A percentile compares a stretch with the other conserved stretches of the same genome.
Conservation (phyloP, 2,113 vertebrate species). For the Pholis gunnellus region DNA sequence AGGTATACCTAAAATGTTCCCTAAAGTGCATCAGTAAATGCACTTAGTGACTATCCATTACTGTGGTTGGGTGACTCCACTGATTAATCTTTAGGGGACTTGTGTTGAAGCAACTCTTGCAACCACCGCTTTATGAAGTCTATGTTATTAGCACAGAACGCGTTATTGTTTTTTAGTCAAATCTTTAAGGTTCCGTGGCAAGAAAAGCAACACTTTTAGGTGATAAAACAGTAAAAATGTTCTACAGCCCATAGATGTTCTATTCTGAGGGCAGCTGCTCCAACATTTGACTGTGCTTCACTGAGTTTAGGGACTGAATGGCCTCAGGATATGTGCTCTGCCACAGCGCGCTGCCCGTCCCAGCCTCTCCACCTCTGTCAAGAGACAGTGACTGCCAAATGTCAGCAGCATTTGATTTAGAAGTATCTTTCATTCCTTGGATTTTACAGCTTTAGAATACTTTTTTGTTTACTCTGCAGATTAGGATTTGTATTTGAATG, state of each 20-base stretch:
- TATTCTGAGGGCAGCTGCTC: conserved; percentile 47
- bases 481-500: conserved; percentile 31
- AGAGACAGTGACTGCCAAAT: conserved; percentile 51
- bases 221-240: conserved; percentile 35
- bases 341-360: conserved; percentile 18
- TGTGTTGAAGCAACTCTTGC: neutral
- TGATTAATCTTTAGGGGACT: neutral
- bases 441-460: conserved; percentile 8
- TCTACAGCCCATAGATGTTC: conserved; percentile 33
- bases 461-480: conserved; percentile 8
- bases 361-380: conserved; percentile 21
- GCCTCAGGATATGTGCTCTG: conserved; percentile 59
- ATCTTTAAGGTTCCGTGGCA: conserved; percentile 22
- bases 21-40: neutral
- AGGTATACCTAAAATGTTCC: neutral
- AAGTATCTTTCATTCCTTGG: conserved; percentile 22
- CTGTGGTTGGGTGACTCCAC: neutral
- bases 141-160: neutral
- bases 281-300: conserved; percentile 48
- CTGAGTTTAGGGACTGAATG: conserved; percentile 51
- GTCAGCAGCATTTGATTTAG: conserved; percentile 40
- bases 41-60: neutral
- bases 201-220: conserved; percentile 11
- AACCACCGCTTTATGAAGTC: neutral
- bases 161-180: conserved; percentile 8